Conservation (phyloP, 1,140 invertebrate genomes). For the Penaeus vannamei region DNA sequence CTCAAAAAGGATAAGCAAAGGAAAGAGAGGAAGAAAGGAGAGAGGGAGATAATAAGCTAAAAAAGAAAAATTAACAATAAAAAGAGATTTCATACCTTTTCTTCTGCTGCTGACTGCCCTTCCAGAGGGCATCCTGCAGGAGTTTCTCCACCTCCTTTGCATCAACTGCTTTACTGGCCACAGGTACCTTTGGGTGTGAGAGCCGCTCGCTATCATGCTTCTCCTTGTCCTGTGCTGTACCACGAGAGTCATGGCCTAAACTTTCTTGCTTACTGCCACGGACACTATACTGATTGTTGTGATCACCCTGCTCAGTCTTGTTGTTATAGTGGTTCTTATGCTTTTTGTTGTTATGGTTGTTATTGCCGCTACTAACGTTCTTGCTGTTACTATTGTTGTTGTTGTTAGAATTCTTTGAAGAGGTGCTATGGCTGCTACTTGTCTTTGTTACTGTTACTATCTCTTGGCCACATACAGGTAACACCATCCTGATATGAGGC, state of each 20-base stretch:
- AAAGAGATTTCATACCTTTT: conserved; percentile 33
- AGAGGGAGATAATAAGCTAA: too few species aligned
- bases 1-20: too few species aligned
- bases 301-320: conserved; percentile 32
- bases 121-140: conserved; percentile 54
- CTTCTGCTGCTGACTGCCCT: conserved; percentile 50
- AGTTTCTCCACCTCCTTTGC: conserved; percentile 60
- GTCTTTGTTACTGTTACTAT: neutral
- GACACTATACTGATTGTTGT: neutral
- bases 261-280: neutral
- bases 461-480: conserved; percentile 38
- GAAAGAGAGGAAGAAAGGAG: too few species aligned
- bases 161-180: conserved; percentile 48
- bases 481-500: conserved; percentile 53
- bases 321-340: neutral
- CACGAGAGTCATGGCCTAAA: neutral
- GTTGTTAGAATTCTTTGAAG: conserved; percentile 7
- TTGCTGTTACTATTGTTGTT: conserved; percentile 29
- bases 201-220: neutral
- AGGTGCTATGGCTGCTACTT: neutral
- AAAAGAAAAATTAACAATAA: too few species aligned
- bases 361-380: conserved; percentile 36
- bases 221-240: neutral
- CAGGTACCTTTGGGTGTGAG: neutral
- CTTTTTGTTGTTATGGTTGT: neutral